Base-by-base conservation (phyloP, 2,113 vertebrate genomes). In the Isurus oxyrinchus region DNA sequence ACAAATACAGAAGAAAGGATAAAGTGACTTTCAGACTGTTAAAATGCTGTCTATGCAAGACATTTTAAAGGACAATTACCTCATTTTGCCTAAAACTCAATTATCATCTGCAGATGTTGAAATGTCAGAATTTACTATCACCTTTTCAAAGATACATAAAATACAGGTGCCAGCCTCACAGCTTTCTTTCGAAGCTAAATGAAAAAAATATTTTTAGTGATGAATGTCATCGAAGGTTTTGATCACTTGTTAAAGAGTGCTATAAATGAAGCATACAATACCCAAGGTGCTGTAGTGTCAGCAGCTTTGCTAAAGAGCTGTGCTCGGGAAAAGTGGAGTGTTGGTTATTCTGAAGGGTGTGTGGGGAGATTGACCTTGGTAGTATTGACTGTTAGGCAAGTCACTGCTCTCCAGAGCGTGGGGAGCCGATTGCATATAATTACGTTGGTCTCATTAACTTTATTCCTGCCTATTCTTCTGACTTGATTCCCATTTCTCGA, bases 41-140 rank as follows among this genome's bases (percentile, higher is more conserved):
- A 57, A 63, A 94, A 40, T 63, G n/a, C 16, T 94, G 57, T 66
- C 59, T 63, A 40, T 21, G 61, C 6, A 40, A 23, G 19, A 2
- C 14, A 23, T 5, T 94, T 94, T 94, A 44, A 67, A 63, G n/a
- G 61, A 67, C 61, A 66, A 44, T 94, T 66, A 21, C n/a, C 93
- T 44, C 19, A 66, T 94, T 61, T 63, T 63, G 27, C 59, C 8
- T 57, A 31, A 90, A 90, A 90, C 27, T 94, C 93, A 94, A 40
- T 94, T 94, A 66, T 66, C 35, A 66, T 23, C n/a, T 25, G 93
- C n/a, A 63, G 61, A 67, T 11, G 25, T 95, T 13, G 44, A 53
- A 49, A 69, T 53, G 66, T 95, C 94, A 55, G 94, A 72, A 95
- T 53, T 95, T 72, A 72, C 40, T 72, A 95, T 53, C 66, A 67